Evolutionary conservation across 1,140 invertebrate species (phyloP), one percentile per base, ranked within the genome.

Genomic region (Pinna nobilis): DNA sequence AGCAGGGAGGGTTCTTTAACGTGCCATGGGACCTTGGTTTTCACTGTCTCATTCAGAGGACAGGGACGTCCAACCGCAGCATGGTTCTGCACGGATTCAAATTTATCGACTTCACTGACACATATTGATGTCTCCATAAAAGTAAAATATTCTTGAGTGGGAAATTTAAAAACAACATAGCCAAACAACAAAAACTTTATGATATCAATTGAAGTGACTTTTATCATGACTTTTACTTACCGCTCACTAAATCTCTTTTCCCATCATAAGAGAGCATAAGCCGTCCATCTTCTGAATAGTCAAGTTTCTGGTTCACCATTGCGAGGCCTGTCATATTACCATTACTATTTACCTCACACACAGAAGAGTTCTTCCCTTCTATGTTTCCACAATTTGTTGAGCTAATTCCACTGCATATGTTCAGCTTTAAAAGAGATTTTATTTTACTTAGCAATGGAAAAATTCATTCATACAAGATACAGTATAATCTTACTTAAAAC

Each of bases 371-470:
- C 11, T 66, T 32, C 28, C 55, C 61, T 9, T 55, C 64, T 28
- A 72, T 65, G 25, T 47, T 28, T 3, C 44, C 69, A 82, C 79
- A 82, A 18, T 47, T 60, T 6, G 23, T 55, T 18, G 49, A 28
- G 25, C 76, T 69, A 4, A 85, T 61, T n/a, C 35, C 53, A 13
- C 80, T 83, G 73, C 85, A 87, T 37, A 87, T 77, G 63, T 83
- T 87, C 18, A 87, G 20, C 85, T 87, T 60, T 41, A 74, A 74
- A 23, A 50, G 47, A 55, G 5, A n/a, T n/a, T n/a, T 47, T n/a
- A 35, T n/a, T n/a, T n/a, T n/a, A n/a, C n/a, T n/a, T n/a, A n/a
- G n/a, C n/a, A 11, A n/a, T 44, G 9, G n/a, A 44, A n/a, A n/a
- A 44, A 11, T 44, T n/a, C n/a, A n/a, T 44, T n/a, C n/a, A n/a